Base-by-base conservation (phyloP, 1,140 invertebrate genomes). In the Aculops lycopersici region DNA sequence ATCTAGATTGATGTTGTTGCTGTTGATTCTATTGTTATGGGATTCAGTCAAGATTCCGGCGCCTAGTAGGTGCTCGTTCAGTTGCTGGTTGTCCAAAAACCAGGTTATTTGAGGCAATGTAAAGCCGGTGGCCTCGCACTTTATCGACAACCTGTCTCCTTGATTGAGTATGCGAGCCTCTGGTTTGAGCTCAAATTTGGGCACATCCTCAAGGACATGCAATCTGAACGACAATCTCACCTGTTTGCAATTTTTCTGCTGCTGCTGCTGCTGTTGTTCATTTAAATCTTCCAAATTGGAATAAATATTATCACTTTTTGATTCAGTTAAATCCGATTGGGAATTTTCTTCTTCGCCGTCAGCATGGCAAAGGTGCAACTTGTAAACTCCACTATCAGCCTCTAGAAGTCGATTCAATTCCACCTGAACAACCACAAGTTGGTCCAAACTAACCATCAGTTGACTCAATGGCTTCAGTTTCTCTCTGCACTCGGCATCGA, bases 61-160 rank as follows among this genome's bases (percentile, higher is more conserved):
- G 0, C 38, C 15, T 37, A 48, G 4, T 16, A 41, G n/a, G 3
- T 44, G 41, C 15, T 52, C 47, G 4, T 71, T 51, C 77, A 66
- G 66, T 38, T 74, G 70, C 60, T 78, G 77, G 37, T 76, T 76
- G 55, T 83, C 78, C 44, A 81, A 60, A 21, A 71, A 68, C 78
- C 78, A 83, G 38, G 69, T 69, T 55, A 83, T 44, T 40, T 52
- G 48, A 2, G 52, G 51, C 16, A 52, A 35, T 15, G 52, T 52
- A 36, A 38, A 44, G 2, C 50, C 52, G 13, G 46, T 46, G 0
- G 53, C 51, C 20, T 45, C 43, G 35, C 52, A 53, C 35, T 50
- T 47, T 8, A 53, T 17, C 8, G 50, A 49, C 17, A 52, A 38
- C 16, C 43, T 41, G 3, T 40, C 40, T 1, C 46, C 52, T 20